Base-by-base conservation (phyloP, 2,797 vertebrate species). In the Lycodopsis pacificus region DNA sequence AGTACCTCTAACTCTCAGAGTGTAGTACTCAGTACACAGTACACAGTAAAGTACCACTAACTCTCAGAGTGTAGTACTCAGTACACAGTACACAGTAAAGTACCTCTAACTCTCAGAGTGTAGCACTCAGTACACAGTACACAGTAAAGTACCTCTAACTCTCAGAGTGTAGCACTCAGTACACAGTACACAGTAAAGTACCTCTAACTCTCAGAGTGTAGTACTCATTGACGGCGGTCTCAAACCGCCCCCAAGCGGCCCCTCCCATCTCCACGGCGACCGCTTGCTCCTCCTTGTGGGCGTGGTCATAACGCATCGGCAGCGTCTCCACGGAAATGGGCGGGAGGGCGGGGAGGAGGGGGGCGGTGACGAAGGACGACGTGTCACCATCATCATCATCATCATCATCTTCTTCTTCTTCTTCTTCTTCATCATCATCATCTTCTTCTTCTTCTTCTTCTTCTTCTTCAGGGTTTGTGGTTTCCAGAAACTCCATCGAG, bases 401-500 rank as follows among this genome's bases (percentile, higher is more conserved):
- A 1, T 76, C 70, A 0, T 79, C 80, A 0, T 86, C 84, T n/a
- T n/a, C n/a, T n/a, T n/a, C n/a, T n/a, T n/a, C n/a, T n/a, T n/a
- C n/a, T n/a, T n/a, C n/a, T n/a, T 89, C 86, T 0, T 88, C 88
- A 0, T 91, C 82, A 0, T 86, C 88, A 0, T 89, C 86, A 0
- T 88, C 88, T 0, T 91, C 0, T 82, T 79, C 73, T 25, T 25
- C 25, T 25, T 25, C 25, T 25, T 25, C 25, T 1, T 78, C 72
- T 1, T 80, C 81, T 0, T 86, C 84, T 0, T 83, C 87, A 0
- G 65, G 20, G 5, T 80, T 64, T 0, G 82, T 49, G 7, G 82
- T 88, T 36, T 92, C 73, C 25, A 96, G 84, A 58, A 96, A 95
- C 93, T 95, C 95, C 93, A 95, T 91, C 3, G 95, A 94, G 0